These are phyloP conservation scores for Sigmodon hispidus DNA, from an alignment of 2,113 vertebrate species.

Conservation along the genomic window DNA sequence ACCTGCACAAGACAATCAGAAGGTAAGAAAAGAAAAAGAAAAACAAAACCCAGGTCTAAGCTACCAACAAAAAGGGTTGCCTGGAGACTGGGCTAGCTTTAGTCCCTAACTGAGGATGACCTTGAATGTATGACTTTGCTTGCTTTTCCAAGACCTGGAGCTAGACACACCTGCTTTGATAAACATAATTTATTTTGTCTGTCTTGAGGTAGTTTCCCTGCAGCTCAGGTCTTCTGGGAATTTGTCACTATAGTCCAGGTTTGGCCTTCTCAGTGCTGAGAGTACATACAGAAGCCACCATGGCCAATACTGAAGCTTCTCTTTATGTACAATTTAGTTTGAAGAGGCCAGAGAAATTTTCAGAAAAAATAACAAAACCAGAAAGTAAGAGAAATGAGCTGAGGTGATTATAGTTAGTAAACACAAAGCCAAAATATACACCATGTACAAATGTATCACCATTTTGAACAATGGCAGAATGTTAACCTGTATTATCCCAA, in stretches of 20 bases:
- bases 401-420: not conserved
- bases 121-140: not conserved
- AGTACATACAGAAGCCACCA: too few species aligned
- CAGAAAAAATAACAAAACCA: not conserved
- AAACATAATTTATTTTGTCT: not conserved
- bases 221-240: not conserved
- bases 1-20: not conserved
- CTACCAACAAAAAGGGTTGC: not conserved
- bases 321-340: not conserved
- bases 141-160: not conserved
- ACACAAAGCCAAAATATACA: not conserved
- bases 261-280: not conserved
- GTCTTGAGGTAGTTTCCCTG: not conserved
- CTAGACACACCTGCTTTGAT: not conserved
- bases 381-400: not conserved
- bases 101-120: not conserved
- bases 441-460: not conserved
- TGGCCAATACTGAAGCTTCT: not conserved
- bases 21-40: not conserved
- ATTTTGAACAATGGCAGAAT: not conserved
- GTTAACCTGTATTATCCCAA: not conserved
- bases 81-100: not conserved
- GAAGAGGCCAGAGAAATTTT: not conserved
- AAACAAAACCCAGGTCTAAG: not conserved
- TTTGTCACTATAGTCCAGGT: not conserved